Base-by-base conservation (phyloP, 2,797 vertebrate species). In the Enteromius paludinosus region DNA sequence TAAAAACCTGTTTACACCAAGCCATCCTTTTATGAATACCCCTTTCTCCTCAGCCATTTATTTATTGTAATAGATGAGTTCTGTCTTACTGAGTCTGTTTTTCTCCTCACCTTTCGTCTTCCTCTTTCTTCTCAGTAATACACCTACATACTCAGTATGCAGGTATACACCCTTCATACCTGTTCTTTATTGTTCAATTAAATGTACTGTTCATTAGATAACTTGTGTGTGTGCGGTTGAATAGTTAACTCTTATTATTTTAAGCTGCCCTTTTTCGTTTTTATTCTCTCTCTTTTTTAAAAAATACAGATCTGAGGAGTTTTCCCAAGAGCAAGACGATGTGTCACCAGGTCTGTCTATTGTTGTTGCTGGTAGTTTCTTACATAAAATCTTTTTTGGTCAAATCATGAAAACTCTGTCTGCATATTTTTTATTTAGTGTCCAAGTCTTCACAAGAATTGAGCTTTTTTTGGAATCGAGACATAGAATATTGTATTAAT, bases 111-210 rank as follows among this genome's bases (percentile, higher is more conserved):
- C 12, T 41, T 25, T 38, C 38, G n/a, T 35, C 28, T 52, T 18
- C 72, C 72, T 76, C 25, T 69, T 75, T 79, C 15, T 76, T 74
- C 61, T 81, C 78, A 83, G 83, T 83, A 62, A 77, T n/a, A 25
- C 74, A 79, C 68, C 28, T 78, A 81, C 80, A 72, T 66, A 66
- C 56, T 52, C 66, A 28, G n/a, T 86, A 64, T 87, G 78, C 83
- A 86, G 79, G 83, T 84, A 83, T 79, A 45, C 18, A 59, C 62
- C 43, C 62, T 35, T 72, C 23, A 38, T 38, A 66, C 47, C 23
- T 74, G 15, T 74, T 75, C 4, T 49, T n/a, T 30, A 2, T 45
- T 12, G 14, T 45, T 33, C 10, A 12, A 45, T 45, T 12, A 68
- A 30, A 25, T 12, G 10, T n/a, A 25, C 56, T 71, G 3, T 62